These are phyloP conservation scores for Parochlus steinenii DNA, from an alignment of 2,888 invertebrate genomes.

Conservation along the genomic window DNA sequence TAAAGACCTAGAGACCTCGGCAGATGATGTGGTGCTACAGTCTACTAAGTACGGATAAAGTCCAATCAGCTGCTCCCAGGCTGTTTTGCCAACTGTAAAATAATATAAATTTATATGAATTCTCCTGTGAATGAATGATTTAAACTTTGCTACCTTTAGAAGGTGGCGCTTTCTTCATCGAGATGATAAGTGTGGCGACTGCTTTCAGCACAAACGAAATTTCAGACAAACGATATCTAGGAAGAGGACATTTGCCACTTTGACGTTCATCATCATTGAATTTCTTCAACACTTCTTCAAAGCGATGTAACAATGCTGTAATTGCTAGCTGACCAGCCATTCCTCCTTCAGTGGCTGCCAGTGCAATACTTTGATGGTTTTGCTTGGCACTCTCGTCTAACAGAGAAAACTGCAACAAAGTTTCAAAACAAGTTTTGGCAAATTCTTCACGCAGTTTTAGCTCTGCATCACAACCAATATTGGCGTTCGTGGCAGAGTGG, in stretches of 20 bases:
- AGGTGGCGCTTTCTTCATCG: conserved; percentile 80
- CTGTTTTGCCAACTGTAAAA: conserved; percentile 61
- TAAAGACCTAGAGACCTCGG: conserved; percentile 62
- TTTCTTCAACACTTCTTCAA: conserved; percentile 78
- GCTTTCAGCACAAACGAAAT: conserved; percentile 93
- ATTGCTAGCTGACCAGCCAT: conserved; percentile 67
- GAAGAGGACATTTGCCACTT: conserved; percentile 71
- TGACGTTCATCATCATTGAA: conserved; percentile 73
- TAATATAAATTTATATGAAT: conserved; percentile 15
- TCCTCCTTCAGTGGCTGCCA: conserved; percentile 32
- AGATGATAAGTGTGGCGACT: conserved; percentile 76
- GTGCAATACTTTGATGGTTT: conserved; percentile 22
- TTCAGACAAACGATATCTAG: conserved; percentile 82
- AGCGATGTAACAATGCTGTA: conserved; percentile 78
- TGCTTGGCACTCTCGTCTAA: conserved; percentile 46
- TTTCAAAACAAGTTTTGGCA: conserved; percentile 92
- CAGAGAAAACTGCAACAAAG: conserved; percentile 81
- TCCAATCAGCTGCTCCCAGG: conserved; percentile 85
- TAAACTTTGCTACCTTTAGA: conserved; percentile 36
- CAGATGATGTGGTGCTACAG: conserved; percentile 63
- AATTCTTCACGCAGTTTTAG: conserved; percentile 82
- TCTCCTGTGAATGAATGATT: conserved; percentile 4
- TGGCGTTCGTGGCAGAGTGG: conserved; percentile 46
- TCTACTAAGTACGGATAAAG: conserved; percentile 82
- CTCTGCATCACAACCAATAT: conserved; percentile 57